These are phyloP conservation scores for Corythaixoides concolor DNA, from an alignment of 2,113 vertebrate genomes.

Conservation along the genomic window DNA sequence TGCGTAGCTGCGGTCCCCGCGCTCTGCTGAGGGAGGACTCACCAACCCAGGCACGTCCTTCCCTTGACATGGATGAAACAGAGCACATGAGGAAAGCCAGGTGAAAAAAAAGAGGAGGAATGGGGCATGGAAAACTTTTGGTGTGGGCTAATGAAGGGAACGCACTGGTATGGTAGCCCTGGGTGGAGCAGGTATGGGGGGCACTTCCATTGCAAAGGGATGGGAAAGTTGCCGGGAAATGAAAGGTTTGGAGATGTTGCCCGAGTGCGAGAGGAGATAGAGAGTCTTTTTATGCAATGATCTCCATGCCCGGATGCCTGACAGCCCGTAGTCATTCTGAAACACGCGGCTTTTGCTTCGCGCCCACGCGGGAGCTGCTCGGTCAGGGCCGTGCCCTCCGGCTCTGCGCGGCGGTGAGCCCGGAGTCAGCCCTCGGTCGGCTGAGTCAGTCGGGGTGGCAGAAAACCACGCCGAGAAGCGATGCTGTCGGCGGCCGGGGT, in stretches of 20 bases:
- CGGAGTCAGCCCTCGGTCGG: accelerated
- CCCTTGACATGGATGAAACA: neutral
- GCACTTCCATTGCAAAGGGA: neutral
- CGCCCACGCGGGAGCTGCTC: accelerated
- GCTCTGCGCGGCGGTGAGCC: accelerated
- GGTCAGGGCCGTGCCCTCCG: accelerated
- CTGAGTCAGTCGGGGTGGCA: neutral
- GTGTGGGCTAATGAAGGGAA: neutral
- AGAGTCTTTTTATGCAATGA: accelerated
- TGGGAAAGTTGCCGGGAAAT: neutral
- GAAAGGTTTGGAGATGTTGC: neutral
- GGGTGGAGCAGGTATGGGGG: neutral
- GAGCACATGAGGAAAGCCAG: neutral
- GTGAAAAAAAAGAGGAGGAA: no score
- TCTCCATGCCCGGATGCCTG: neutral
- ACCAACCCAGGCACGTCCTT: neutral
- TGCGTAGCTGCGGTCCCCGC: accelerated
- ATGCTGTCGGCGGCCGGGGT: accelerated
- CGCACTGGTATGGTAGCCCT: accelerated
- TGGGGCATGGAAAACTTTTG: neutral
- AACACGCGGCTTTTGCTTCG: accelerated
- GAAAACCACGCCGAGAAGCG: neutral
- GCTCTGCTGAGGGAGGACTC: no score
- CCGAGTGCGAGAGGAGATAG: neutral
- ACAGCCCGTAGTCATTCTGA: neutral